These are phyloP conservation scores for Ectropis crepuscularia DNA, from an alignment of 2,888 invertebrate species.

Conservation along the genomic window DNA sequence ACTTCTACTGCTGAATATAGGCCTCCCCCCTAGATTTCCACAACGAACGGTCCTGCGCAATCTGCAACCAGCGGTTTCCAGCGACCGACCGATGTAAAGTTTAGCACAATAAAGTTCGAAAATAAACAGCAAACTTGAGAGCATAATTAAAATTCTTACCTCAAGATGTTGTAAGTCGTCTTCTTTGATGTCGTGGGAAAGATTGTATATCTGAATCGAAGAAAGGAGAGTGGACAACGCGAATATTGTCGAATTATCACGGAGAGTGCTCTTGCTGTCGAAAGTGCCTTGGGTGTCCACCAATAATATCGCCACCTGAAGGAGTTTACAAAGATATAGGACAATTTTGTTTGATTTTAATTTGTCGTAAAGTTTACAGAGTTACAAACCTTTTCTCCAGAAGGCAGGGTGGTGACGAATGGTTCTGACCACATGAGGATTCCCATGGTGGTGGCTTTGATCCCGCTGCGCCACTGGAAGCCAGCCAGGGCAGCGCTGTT, in stretches of 20 bases:
- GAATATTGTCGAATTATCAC: conserved; percentile 89
- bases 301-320: conserved; percentile 90
- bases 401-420: conserved; percentile 53
- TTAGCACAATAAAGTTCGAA: too few species aligned
- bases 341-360: too few species aligned
- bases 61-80: too few species aligned
- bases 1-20: too few species aligned
- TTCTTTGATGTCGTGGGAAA: conserved; percentile 93
- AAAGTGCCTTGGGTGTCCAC: conserved; percentile 96
- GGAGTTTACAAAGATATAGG: too few species aligned
- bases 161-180: conserved; percentile 96
- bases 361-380: too few species aligned
- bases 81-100: too few species aligned
- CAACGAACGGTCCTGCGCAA: too few species aligned
- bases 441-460: conserved; percentile 28
- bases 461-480: conserved; percentile 95
- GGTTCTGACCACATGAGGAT: conserved; percentile 44
- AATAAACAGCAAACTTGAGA: too few species aligned
- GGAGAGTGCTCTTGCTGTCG: conserved; percentile 81
- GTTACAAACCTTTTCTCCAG: conserved; percentile 77
- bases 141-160: conserved; percentile 49
- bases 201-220: conserved; percentile 87
- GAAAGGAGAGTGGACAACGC: conserved; percentile 95
- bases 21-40: too few species aligned
- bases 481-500: conserved; percentile 77